These are phyloP conservation scores for Saturnia japonica DNA, from an alignment of 2,888 invertebrate species.

Conservation along the genomic window DNA sequence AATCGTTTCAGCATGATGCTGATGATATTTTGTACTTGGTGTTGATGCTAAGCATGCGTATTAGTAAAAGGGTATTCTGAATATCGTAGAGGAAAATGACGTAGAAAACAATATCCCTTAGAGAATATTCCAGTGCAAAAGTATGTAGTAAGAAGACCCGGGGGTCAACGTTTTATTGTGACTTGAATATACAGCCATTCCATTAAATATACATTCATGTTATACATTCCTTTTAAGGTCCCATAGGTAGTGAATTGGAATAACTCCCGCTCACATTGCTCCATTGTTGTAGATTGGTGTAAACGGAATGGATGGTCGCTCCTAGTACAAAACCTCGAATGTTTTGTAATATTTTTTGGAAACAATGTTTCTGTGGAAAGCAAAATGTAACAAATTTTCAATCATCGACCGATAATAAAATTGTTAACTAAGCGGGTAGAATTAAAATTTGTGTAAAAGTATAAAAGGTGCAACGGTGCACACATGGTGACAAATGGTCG, in stretches of 20 bases:
- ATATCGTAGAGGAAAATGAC: neutral
- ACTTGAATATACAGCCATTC: neutral
- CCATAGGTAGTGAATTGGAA: neutral
- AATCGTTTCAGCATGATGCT: no score
- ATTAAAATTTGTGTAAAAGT: no score
- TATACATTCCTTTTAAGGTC: slow-evolving; percentile 10
- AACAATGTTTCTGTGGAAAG: neutral
- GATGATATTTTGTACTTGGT: no score
- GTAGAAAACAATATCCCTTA: neutral
- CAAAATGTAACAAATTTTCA: no score
- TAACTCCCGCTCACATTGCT: neutral
- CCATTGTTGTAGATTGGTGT: neutral
- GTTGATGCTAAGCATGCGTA: no score
- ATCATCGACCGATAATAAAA: no score
- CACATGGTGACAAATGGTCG: no score
- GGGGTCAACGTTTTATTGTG: slow-evolving; percentile 6
- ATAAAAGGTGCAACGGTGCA: no score
- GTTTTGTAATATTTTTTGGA: neutral
- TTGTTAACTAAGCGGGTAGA: no score
- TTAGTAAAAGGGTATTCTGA: neutral
- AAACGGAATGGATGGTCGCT: neutral
- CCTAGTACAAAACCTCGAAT: neutral
- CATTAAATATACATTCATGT: slow-evolving; percentile 11
- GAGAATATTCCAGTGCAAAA: neutral
- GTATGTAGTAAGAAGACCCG: no score